Conservation (phyloP, 64 coral and sea anemone species). For the Montipora efflorescens region DNA sequence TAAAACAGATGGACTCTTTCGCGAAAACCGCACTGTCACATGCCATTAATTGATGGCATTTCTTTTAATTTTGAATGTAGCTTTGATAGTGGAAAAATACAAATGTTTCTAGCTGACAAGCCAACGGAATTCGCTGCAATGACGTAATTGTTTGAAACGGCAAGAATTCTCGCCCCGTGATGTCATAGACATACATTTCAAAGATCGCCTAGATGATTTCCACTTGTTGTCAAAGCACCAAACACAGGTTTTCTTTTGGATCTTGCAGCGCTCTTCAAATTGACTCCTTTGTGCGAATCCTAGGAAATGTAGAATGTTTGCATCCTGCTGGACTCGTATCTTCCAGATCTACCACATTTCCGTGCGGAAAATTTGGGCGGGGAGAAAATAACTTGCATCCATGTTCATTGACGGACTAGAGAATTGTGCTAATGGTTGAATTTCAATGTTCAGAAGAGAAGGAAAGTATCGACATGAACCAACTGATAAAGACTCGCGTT, state of each 20-base stretch:
- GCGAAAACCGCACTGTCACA: background rate
- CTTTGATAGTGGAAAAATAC: background rate
- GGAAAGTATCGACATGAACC: slow-evolving; percentile 14
- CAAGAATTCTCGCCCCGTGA: slow-evolving; percentile 42
- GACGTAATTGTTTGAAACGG: slow-evolving; percentile 60
- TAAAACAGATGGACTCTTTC: background rate
- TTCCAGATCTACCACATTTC: background rate
- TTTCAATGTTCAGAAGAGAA: slow-evolving; percentile 44
- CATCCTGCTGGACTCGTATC: background rate
- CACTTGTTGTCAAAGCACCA: background rate
- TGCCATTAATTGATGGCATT: background rate
- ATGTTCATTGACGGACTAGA: background rate
- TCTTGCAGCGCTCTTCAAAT: slow-evolving; percentile 20
- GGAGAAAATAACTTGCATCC: slow-evolving; percentile 12
- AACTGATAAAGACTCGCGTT: slow-evolving; percentile 3
- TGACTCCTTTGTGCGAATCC: background rate
- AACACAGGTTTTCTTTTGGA: background rate
- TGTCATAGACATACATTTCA: slow-evolving; percentile 12
- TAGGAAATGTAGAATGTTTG: background rate
- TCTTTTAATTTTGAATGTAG: slow-evolving; percentile 17
- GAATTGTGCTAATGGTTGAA: slow-evolving; percentile 17
- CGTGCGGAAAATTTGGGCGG: background rate
- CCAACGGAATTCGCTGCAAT: slow-evolving; percentile 12
- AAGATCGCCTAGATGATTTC: slow-evolving; percentile 28
- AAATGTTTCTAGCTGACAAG: slow-evolving; percentile 25